These are phyloP conservation scores for Clarias gariepinus DNA, from an alignment of 2,113 vertebrate genomes.

Conservation along the genomic window DNA sequence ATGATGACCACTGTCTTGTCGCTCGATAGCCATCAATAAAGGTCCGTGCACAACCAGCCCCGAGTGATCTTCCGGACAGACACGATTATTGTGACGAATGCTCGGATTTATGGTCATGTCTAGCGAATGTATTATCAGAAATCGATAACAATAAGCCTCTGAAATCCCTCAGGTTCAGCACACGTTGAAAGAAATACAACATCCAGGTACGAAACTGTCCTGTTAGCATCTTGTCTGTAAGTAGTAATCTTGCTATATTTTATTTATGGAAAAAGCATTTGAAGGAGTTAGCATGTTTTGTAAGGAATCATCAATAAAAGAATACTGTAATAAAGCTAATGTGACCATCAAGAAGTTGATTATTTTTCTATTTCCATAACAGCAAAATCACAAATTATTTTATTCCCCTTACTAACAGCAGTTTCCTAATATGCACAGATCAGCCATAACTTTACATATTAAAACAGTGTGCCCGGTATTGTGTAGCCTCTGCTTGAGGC, in stretches of 20 bases:
- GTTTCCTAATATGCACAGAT: too few species aligned
- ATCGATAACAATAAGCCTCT: conserved; percentile 17
- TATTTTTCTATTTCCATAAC: background rate
- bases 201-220: background rate
- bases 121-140: conserved; percentile 28
- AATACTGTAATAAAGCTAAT: background rate
- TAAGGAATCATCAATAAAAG: background rate
- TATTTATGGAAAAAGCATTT: background rate
- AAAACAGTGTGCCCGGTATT: too few species aligned
- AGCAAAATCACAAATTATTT: background rate
- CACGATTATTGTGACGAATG: background rate
- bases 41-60: background rate
- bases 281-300: background rate
- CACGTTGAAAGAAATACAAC: background rate
- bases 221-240: background rate
- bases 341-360: background rate
- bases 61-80: background rate
- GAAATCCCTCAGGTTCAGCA: conserved; percentile 9
- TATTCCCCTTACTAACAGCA: too few species aligned
- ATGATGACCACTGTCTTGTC: conserved; percentile 32
- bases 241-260: background rate
- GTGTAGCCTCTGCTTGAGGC: too few species aligned
- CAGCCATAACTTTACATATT: too few species aligned
- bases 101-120: background rate
- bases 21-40: conserved; percentile 24